These are phyloP conservation scores for Eugnorisma glareosa DNA, from an alignment of 2,888 invertebrate species.

Conservation along the genomic window DNA sequence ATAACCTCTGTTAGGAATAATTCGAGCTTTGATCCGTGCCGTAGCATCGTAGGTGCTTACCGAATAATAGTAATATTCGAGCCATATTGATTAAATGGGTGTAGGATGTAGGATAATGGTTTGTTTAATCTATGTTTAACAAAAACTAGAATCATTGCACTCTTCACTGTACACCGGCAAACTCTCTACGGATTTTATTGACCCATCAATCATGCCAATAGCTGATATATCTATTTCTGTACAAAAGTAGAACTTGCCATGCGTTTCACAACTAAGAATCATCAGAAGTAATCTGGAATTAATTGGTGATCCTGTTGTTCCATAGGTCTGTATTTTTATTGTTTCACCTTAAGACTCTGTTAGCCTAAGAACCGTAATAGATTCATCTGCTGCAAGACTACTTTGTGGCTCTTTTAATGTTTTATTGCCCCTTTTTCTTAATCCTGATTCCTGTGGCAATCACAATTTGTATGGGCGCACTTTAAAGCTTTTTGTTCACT, in stretches of 20 bases:
- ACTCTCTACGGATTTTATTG: not conserved
- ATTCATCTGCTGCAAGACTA: not conserved
- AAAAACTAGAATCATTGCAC: not conserved
- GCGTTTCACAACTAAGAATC: not conserved
- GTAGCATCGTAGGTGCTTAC: conserved; percentile 6
- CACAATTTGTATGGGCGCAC: not conserved
- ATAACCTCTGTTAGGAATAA: conserved; percentile 40
- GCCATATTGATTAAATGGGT: not conserved
- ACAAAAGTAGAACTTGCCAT: not conserved
- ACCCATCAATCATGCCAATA: conserved; percentile 8
- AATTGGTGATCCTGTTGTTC: not conserved
- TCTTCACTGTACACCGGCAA: not conserved
- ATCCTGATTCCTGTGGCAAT: not conserved
- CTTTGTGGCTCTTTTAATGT: not conserved
- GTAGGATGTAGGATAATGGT: not conserved
- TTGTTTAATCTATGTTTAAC: not conserved
- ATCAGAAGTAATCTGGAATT: not conserved
- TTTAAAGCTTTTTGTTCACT: conserved; percentile 1
- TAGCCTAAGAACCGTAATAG: too few species aligned
- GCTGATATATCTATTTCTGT: not conserved
- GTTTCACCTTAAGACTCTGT: not conserved
- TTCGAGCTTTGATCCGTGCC: conserved; percentile 50
- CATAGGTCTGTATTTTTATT: not conserved
- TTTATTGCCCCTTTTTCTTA: conserved; percentile 16
- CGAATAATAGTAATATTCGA: conserved; percentile 6